Percentiles rank a stretch among this genome's conserved stretches.
phyloP scores from a whole-genome alignment of 2,888 invertebrate genomes.

The Nomada flava region DNA sequence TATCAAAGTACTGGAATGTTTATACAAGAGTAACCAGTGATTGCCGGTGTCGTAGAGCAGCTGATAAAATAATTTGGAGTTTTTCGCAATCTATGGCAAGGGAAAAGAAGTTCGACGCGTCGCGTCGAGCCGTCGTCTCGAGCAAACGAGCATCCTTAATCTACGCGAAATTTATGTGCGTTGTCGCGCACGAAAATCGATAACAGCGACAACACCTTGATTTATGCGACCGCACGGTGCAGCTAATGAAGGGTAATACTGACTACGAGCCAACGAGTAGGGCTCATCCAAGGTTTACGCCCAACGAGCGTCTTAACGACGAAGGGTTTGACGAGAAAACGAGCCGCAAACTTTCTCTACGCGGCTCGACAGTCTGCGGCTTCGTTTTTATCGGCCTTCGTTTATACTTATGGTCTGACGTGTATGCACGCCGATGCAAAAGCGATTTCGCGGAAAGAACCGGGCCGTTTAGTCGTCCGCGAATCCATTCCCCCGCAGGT shows the following conservation, averaged over 20 bases:
- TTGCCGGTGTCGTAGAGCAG: not conserved
- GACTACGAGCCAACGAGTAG: conserved; percentile 11
- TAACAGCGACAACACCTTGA: conserved; percentile 34
- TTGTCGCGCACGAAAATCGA: conserved; percentile 27
- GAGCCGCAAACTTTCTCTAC: not conserved
- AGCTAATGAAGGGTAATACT: conserved; percentile 43
- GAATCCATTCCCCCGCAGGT: not conserved
- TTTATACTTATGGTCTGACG: conserved; percentile 17
- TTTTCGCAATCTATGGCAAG: not conserved
- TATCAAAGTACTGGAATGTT: too few species aligned
- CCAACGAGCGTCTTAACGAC: conserved; percentile 21
- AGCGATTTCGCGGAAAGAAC: conserved; percentile 7
- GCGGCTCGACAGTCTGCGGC: too few species aligned
- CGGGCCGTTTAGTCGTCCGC: not conserved
- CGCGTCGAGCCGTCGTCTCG: not conserved
- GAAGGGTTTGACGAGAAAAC: not conserved
- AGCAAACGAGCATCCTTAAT: conserved; percentile 13
- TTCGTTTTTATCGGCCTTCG: not conserved
- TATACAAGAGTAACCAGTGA: too few species aligned
- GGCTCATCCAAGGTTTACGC: not conserved
- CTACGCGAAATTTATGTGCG: conserved; percentile 28
- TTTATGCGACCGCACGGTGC: conserved; percentile 34
- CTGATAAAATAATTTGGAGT: not conserved
- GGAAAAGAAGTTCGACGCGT: not conserved
- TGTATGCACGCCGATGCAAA: conserved; percentile 19